Conservation (phyloP, 1,140 invertebrate genomes). For the Elymnias hypermnestra region DNA sequence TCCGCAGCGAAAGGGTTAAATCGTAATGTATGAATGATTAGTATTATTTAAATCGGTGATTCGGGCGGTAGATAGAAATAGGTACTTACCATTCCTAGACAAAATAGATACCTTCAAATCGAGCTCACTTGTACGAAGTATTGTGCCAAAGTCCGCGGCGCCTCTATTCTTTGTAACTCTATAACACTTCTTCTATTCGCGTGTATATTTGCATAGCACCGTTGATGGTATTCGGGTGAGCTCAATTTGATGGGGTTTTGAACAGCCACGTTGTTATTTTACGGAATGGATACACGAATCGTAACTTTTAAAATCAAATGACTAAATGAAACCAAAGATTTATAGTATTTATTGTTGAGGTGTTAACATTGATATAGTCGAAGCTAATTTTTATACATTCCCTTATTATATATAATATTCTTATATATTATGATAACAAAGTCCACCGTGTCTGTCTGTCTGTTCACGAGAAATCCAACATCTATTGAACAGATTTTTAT, state of each 20-base stretch:
- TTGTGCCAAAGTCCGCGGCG: too few species aligned
- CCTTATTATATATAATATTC: conserved; percentile 41
- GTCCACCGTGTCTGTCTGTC: too few species aligned
- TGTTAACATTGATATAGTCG: conserved; percentile 57
- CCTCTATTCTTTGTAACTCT: background rate
- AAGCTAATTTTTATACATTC: conserved; percentile 69
- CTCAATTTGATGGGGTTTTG: background rate
- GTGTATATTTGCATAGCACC: too few species aligned
- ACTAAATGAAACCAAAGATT: conserved; percentile 73
- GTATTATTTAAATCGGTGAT: background rate
- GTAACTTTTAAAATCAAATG: conserved; percentile 46
- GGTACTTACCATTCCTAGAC: conserved; percentile 16
- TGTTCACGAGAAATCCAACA: too few species aligned
- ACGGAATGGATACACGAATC: too few species aligned
- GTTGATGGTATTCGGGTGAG: too few species aligned
- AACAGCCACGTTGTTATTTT: background rate
- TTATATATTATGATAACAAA: conserved; percentile 2
- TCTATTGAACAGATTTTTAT: too few species aligned
- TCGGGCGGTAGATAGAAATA: background rate
- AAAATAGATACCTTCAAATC: conserved; percentile 16
- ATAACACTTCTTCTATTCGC: too few species aligned
- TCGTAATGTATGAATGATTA: background rate
- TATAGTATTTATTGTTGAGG: conserved; percentile 71
- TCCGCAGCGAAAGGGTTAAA: too few species aligned
- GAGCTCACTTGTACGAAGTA: conserved; percentile 8